These are phyloP conservation scores for Micromesistius poutassou DNA, from an alignment of 2,797 vertebrate species.

Conservation along the genomic window DNA sequence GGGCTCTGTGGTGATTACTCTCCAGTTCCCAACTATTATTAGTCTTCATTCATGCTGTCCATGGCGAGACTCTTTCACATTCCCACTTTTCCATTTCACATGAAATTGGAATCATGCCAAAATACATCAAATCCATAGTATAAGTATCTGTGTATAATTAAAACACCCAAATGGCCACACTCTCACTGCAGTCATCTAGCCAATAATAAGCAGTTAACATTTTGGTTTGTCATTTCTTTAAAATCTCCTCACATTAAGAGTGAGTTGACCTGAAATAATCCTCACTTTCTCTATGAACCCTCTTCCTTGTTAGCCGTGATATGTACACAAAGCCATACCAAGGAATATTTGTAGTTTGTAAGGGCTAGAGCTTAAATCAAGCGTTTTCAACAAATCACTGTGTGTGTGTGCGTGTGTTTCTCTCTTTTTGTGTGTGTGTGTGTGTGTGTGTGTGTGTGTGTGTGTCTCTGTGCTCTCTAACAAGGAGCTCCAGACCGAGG, in stretches of 20 bases:
- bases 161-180: slow-evolving; percentile 20
- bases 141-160: slow-evolving; percentile 48
- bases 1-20: slow-evolving; percentile 46
- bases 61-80: neutral
- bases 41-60: neutral
- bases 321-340: neutral
- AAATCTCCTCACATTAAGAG: neutral
- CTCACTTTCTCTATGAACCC: neutral
- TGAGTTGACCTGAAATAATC: neutral
- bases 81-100: no score
- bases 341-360: no score
- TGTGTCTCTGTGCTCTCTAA: slow-evolving; percentile 23
- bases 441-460: no score
- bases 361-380: neutral
- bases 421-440: no score
- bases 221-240: neutral
- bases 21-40: neutral
- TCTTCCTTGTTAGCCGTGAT: neutral
- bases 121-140: slow-evolving; percentile 26
- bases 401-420: no score
- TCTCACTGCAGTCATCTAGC: slow-evolving; percentile 14
- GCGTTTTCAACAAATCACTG: neutral
- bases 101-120: neutral
- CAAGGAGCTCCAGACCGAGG: slow-evolving; percentile 5
- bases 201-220: no score